These are phyloP conservation scores for Mastacembelus armatus DNA, from an alignment of 2,797 vertebrate genomes.

Conservation along the genomic window DNA sequence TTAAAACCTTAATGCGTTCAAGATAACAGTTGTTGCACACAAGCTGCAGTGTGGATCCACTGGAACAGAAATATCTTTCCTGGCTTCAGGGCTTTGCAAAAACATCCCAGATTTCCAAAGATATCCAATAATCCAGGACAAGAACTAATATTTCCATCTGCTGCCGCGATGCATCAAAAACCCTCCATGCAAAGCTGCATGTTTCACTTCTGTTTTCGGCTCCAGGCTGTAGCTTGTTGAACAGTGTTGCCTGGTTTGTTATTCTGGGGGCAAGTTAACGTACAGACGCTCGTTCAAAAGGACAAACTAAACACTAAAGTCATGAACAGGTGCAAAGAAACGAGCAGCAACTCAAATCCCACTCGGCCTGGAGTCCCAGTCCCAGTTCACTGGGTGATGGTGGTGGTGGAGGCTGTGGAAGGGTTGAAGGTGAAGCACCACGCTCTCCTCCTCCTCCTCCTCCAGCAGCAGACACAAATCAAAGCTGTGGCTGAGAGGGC, in stretches of 20 bases:
- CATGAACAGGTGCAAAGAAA: not conserved
- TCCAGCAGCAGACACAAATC: not conserved
- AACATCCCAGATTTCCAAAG: no score
- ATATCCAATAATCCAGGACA: no score
- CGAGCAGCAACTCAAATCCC: slow-evolving; percentile 37
- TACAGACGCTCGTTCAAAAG: not conserved
- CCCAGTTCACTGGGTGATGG: not conserved
- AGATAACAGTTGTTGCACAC: no score
- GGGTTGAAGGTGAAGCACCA: slow-evolving; percentile 2
- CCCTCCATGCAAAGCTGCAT: no score
- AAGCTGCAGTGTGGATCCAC: no score
- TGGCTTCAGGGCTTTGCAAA: no score
- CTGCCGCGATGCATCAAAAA: no score
- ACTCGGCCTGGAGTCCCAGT: not conserved
- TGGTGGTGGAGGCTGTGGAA: not conserved
- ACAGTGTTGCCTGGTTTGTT: not conserved
- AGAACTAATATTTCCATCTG: no score
- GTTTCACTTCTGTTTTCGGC: no score
- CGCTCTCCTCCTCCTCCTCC: slow-evolving; percentile 13
- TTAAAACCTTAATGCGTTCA: no score
- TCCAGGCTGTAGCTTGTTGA: no score
- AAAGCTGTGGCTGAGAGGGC: slow-evolving; percentile 16
- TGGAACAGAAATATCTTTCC: no score
- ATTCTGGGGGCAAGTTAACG: not conserved
- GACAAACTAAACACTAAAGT: not conserved